A percentile compares a stretch with the other conserved stretches of the same genome.
Conservation (phyloP, 2,797 vertebrate genomes). For the Phrynocephalus vlangalii region DNA sequence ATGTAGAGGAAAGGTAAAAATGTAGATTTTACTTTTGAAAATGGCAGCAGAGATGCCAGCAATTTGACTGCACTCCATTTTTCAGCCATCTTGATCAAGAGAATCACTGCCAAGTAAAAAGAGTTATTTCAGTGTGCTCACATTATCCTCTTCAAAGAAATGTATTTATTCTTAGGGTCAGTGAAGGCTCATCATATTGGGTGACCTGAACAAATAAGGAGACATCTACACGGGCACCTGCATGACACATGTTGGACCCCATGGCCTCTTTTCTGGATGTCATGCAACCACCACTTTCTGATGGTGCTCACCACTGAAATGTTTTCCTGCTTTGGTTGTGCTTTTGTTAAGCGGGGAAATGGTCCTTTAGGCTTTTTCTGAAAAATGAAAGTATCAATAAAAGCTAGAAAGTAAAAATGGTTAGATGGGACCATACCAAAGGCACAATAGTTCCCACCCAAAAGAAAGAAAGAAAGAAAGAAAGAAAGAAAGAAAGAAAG, state of each 20-base stretch:
- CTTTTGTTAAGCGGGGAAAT: conserved; percentile 40
- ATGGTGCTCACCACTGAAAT: background rate
- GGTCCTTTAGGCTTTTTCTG: conserved; percentile 14
- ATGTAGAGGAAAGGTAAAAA: background rate
- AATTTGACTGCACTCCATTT: background rate
- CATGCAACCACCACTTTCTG: background rate
- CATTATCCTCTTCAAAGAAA: background rate
- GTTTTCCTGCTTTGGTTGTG: conserved; percentile 1
- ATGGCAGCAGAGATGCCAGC: background rate
- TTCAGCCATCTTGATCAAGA: background rate
- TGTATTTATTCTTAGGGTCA: background rate
- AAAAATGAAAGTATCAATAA: conserved; percentile 51
- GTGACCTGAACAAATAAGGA: background rate
- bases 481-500: too few species aligned
- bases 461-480: too few species aligned
- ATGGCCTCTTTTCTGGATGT: background rate
- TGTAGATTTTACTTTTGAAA: background rate
- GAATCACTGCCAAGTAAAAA: background rate
- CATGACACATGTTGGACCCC: too few species aligned
- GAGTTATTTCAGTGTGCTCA: background rate
- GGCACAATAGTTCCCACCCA: conserved; percentile 62
- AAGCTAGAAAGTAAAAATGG: conserved; percentile 14
- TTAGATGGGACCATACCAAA: conserved; percentile 57
- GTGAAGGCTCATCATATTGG: background rate
- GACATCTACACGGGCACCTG: background rate